Percentiles rank a stretch among this genome's conserved stretches.
Conservation (phyloP, 2,113 vertebrate genomes). For the Danio rerio region DNA sequence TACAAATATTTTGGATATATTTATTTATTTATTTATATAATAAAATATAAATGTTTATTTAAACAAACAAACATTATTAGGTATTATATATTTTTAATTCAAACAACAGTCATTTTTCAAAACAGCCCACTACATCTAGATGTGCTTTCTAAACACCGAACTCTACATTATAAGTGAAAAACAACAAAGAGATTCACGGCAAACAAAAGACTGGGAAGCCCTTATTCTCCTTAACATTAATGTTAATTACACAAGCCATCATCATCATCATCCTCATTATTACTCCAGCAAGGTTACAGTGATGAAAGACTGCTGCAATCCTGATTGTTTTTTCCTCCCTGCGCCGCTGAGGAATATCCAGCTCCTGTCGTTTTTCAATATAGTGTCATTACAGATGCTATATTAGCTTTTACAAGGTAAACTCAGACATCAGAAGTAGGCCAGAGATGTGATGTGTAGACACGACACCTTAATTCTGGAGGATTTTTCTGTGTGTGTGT, state of each 20-base stretch:
- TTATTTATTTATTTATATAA: too few relatives aligned
- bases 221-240: neutral
- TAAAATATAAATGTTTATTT: too few relatives aligned
- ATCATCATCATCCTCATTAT: neutral
- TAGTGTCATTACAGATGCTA: neutral
- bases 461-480: slow-evolving; percentile 2
- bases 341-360: neutral
- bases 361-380: slow-evolving; percentile 10
- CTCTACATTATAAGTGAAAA: neutral
- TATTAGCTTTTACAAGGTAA: neutral
- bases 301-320: slow-evolving; percentile 8
- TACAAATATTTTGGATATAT: too few relatives aligned
- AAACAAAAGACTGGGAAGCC: neutral
- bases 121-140: too few relatives aligned
- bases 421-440: slow-evolving; percentile 28
- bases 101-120: too few relatives aligned
- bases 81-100: too few relatives aligned
- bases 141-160: too few relatives aligned
- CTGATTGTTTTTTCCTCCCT: neutral
- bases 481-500: neutral
- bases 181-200: neutral
- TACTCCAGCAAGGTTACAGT: neutral
- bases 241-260: neutral
- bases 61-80: too few relatives aligned
- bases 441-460: slow-evolving; percentile 2